Evolutionary conservation across 2,113 vertebrate genomes (phyloP).

Genomic region (Brachyhypopomus gauderio): DNA sequence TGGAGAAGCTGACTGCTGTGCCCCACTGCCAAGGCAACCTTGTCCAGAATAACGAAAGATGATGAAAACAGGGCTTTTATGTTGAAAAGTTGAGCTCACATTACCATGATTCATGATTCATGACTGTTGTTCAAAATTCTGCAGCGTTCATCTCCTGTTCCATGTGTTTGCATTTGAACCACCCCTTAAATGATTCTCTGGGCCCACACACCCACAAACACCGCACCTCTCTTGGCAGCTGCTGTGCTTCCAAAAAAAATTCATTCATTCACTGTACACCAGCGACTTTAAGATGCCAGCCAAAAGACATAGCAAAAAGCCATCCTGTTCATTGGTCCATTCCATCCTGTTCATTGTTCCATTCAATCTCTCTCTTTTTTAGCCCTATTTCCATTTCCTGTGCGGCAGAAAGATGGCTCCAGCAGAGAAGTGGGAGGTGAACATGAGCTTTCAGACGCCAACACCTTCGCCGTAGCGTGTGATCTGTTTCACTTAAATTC

Average conservation of each 20-base stretch:
- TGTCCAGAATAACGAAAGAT: constrained; percentile 37
- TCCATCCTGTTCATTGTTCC: constrained; percentile 32
- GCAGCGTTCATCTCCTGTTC: constrained; percentile 23
- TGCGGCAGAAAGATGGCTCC: background rate
- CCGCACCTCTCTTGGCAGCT: constrained; percentile 31
- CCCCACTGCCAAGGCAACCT: constrained; percentile 31
- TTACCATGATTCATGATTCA: constrained; percentile 49
- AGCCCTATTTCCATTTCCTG: constrained; percentile 15
- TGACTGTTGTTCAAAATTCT: constrained; percentile 40
- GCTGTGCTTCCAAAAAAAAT: constrained; percentile 23
- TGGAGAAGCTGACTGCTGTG: background rate
- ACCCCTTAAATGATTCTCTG: constrained; percentile 23
- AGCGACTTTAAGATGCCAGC: constrained; percentile 22
- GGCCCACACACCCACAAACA: background rate
- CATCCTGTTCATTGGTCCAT: constrained; percentile 26
- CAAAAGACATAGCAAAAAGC: constrained; percentile 13
- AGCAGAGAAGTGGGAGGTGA: constrained; percentile 4
- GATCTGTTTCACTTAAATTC: constrained; percentile 54
- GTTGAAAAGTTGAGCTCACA: constrained; percentile 6
- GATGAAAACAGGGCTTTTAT: constrained; percentile 30
- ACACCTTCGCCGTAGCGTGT: constrained; percentile 13
- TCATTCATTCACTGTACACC: constrained; percentile 23
- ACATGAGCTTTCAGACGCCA: constrained; percentile 29
- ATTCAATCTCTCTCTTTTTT: constrained; percentile 13
- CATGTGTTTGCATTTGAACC: constrained; percentile 30